Base-by-base conservation (phyloP, 2,113 vertebrate species). In the Hipposideros armiger region DNA sequence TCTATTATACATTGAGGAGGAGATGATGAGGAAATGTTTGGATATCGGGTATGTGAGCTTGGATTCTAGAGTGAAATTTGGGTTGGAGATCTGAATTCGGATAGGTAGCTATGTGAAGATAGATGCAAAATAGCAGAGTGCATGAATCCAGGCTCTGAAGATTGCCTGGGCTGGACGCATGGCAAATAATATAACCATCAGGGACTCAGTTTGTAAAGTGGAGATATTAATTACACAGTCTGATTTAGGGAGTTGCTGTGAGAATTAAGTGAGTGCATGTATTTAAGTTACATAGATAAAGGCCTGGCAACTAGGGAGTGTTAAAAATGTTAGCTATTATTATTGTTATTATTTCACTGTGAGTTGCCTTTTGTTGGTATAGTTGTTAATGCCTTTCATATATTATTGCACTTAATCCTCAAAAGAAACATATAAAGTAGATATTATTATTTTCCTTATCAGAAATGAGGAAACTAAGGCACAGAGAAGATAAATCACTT, bases 391-490 rank as follows among this genome's bases (percentile, higher is more conserved):
- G 20, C 16, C 42, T 95, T 95, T 91, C 6, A 9, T 50, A 9
- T 74, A n/a, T 74, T 87, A 80, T 76, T n/a, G 42, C 40, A 73
- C 28, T 89, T 30, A 17, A 45, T 90, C 45, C 40, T 91, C 14
- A 7, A 32, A 93, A 80, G 56, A 77, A 95, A 82, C 45, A 22
- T 64, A 36, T 50, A 66, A 84, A 36, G 50, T 56, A 72, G 30
- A 67, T 82, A 66, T 80, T 72, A 72, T 77, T 60, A 60, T 62
- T 95, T 95, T 74, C 47, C 36, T 86, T 62, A 42, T 67, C 50
- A 72, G 16, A 95, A 93, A 92, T 45, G 58, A 90, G 56, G 85
- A 92, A 94, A 80, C 42, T 64, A 93, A 93, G 28, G 26, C 32
- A 73, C 36, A 69, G 7, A 91, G 50, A 94, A 7, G 17, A 69